A percentile compares a stretch with the other conserved stretches of the same genome.
Conservation (phyloP, 2,888 invertebrate genomes). For the Tipula confusa region DNA sequence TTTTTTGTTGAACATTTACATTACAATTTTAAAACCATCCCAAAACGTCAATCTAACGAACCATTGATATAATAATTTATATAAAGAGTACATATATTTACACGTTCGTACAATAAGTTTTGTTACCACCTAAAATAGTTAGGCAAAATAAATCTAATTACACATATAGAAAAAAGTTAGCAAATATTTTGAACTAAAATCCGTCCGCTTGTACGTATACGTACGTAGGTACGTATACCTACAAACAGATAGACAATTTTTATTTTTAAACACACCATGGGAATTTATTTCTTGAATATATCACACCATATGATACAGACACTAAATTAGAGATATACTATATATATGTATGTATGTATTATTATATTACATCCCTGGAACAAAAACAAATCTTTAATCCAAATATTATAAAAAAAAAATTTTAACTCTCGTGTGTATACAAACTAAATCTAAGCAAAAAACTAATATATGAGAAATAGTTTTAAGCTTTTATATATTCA, state of each 20-base stretch:
- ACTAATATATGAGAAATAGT: background rate
- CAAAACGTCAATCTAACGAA: background rate
- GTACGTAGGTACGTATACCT: background rate
- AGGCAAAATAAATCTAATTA: background rate
- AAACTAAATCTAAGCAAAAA: background rate
- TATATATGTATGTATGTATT: too few species aligned
- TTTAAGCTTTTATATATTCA: background rate
- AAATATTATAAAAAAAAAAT: background rate
- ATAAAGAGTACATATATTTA: too few species aligned
- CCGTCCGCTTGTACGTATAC: too few species aligned
- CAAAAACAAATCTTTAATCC: background rate
- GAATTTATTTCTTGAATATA: background rate
- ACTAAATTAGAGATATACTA: background rate
- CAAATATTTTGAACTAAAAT: conserved; percentile 25
- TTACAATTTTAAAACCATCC: background rate
- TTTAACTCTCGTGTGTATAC: background rate
- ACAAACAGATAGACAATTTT: background rate
- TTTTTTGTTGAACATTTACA: background rate
- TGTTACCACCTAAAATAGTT: background rate
- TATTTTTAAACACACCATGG: background rate
- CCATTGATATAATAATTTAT: background rate
- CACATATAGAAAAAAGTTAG: background rate
- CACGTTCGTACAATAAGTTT: background rate
- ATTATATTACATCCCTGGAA: background rate
- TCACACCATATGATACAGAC: conserved; percentile 12